Percentiles rank a stretch among this genome's conserved stretches.
Conservation (phyloP, 2,113 vertebrate genomes). For the Melanocharis versteri region DNA sequence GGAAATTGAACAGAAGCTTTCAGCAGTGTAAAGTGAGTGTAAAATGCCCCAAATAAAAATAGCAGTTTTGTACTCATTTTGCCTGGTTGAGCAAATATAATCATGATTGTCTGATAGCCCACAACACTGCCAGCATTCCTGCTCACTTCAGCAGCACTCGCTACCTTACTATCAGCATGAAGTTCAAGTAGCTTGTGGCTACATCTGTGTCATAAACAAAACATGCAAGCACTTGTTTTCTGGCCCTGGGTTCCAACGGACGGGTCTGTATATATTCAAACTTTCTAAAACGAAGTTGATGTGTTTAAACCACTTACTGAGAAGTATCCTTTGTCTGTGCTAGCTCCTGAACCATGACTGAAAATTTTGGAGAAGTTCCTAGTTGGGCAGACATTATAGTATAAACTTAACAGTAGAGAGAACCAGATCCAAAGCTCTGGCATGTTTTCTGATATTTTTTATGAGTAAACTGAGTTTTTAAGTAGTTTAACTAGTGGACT, state of each 20-base stretch:
- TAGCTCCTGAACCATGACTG: neutral
- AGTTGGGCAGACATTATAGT: neutral
- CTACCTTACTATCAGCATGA: neutral
- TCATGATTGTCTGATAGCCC: neutral
- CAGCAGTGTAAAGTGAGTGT: neutral
- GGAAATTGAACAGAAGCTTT: neutral
- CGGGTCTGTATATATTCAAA: neutral
- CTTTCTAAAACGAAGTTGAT: neutral
- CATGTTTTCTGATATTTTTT: neutral
- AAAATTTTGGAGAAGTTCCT: neutral
- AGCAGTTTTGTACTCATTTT: constrained; percentile 9
- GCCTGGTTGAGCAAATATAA: neutral
- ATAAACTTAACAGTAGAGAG: neutral
- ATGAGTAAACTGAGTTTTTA: neutral
- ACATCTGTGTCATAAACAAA: neutral
- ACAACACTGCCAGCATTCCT: neutral
- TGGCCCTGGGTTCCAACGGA: neutral
- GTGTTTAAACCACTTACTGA: neutral
- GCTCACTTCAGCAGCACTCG: neutral
- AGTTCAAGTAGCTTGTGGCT: neutral
- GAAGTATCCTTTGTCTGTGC: neutral
- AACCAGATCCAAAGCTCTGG: neutral
- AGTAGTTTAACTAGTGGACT: neutral
- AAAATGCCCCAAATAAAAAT: constrained; percentile 11
- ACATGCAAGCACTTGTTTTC: neutral